Conservation (phyloP, 2,113 vertebrate genomes). For the Pyxicephalus adspersus region DNA sequence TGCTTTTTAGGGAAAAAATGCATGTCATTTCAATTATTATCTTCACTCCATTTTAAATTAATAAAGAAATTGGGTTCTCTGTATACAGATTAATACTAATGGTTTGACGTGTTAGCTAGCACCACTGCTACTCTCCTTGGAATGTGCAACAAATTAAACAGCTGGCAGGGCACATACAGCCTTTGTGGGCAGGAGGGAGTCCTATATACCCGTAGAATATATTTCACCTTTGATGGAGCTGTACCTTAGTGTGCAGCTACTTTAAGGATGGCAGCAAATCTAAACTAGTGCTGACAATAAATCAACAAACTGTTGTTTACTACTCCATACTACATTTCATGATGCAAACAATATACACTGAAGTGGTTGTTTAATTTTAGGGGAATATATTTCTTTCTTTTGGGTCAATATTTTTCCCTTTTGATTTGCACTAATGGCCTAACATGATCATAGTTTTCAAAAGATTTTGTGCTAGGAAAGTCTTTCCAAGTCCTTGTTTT, state of each 20-base stretch:
- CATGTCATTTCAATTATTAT: not conserved
- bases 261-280: not conserved
- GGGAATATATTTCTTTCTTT: too few species aligned
- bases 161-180: slow-evolving; percentile 7
- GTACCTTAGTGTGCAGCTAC: not conserved
- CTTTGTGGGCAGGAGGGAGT: slow-evolving; percentile 1
- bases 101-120: slow-evolving; percentile 25
- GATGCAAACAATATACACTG: too few species aligned
- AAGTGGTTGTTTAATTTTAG: too few species aligned
- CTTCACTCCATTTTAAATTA: slow-evolving; percentile 14
- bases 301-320: not conserved
- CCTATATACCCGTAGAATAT: slow-evolving; percentile 9
- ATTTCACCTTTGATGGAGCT: not conserved
- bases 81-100: not conserved
- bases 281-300: not conserved
- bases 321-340: too few species aligned
- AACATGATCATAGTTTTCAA: too few species aligned
- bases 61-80: slow-evolving; percentile 14
- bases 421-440: too few species aligned
- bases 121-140: slow-evolving; percentile 8
- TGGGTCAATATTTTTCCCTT: too few species aligned
- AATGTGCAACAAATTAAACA: slow-evolving; percentile 8
- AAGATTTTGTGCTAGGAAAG: too few species aligned
- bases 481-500: too few species aligned
- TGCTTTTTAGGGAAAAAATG: not conserved